phyloP scores from a whole-genome alignment of 2,888 invertebrate species.

The Allolobophora icterica region DNA sequence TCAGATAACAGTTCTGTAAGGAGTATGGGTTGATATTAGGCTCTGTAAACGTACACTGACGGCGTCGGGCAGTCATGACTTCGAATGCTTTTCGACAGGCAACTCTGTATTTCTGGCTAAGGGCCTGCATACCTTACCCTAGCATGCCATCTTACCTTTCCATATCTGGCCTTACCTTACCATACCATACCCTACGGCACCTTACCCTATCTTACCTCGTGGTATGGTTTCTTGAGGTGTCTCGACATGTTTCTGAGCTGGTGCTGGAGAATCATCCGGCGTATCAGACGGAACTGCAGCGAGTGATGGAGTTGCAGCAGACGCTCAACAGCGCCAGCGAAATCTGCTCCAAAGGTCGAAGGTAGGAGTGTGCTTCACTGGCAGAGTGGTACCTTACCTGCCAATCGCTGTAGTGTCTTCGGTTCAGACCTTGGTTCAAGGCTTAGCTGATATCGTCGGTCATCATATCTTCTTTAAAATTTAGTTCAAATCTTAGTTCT shows the following conservation, averaged over 20 bases:
- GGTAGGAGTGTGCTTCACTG: constrained; percentile 50
- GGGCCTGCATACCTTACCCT: too few species aligned
- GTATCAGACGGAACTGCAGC: constrained; percentile 83
- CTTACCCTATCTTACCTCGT: not conserved
- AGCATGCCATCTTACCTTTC: too few species aligned
- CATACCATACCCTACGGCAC: not conserved
- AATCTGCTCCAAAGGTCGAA: constrained; percentile 61
- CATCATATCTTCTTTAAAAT: too few species aligned
- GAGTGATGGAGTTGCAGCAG: constrained; percentile 65
- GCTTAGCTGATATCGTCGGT: not conserved
- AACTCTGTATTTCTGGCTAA: too few species aligned
- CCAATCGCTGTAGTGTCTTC: not conserved
- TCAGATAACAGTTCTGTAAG: too few species aligned
- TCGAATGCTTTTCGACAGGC: too few species aligned
- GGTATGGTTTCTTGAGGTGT: constrained; percentile 65
- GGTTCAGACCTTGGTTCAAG: not conserved
- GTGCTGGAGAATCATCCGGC: constrained; percentile 89
- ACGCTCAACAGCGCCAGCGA: constrained; percentile 59
- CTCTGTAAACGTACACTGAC: too few species aligned
- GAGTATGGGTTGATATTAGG: too few species aligned
- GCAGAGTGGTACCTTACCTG: not conserved
- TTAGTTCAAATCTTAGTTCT: too few species aligned
- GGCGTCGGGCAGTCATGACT: too few species aligned
- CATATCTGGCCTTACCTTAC: too few species aligned
- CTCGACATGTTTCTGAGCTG: constrained; percentile 88